Evolutionary conservation across 53 echinoderm and acorn worm species (phyloP).

Genomic region (Temnopleurus reevesii): DNA sequence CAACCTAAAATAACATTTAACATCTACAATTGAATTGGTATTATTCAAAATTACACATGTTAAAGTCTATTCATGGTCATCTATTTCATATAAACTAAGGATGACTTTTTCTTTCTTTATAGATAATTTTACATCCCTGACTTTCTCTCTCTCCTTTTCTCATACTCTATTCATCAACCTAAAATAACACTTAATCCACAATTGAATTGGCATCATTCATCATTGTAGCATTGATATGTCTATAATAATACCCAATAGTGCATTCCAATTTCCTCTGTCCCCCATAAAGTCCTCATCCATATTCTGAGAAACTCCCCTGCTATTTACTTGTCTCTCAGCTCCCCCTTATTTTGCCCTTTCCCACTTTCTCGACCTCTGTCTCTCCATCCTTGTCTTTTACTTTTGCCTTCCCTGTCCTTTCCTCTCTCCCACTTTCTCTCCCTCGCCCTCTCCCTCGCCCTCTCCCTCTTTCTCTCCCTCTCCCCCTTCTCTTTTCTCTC

Average conservation of each 20-base stretch:
- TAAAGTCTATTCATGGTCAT: no score
- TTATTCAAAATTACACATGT: no score
- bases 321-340: not conserved
- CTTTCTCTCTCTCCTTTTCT: not conserved
- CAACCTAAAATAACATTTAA: not conserved
- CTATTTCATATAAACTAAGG: no score
- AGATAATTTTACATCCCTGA: not conserved
- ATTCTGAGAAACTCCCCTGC: not conserved
- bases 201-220: not conserved
- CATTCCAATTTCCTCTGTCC: slow-evolving; percentile 1
- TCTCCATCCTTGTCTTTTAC: not conserved
- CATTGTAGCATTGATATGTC: not conserved
- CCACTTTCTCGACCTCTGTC: not conserved
- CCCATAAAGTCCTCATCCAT: not conserved
- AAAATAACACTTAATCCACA: not conserved
- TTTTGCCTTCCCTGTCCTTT: not conserved
- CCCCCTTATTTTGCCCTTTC: not conserved
- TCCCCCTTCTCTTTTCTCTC: no score
- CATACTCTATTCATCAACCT: not conserved
- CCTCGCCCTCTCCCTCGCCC: not conserved
- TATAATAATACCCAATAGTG: slow-evolving; percentile 11
- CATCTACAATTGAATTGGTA: not conserved
- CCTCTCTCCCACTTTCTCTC: not conserved
- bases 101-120: not conserved
- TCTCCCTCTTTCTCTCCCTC: not conserved